Conservation (phyloP, 1,140 invertebrate genomes). For the Calycopis cecrops region DNA sequence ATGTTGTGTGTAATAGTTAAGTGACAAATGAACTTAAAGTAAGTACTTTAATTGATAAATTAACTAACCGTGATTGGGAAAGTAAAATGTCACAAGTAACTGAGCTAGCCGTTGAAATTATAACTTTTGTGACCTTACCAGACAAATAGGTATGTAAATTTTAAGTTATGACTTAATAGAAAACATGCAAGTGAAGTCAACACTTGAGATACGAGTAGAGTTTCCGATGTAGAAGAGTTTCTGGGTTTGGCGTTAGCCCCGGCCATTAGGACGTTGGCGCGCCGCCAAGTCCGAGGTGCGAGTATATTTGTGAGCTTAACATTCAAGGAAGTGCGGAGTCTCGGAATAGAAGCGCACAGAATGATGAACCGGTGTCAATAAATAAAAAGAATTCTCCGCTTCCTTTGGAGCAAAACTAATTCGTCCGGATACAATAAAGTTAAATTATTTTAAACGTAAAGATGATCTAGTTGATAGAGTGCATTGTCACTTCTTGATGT, state of each 20-base stretch:
- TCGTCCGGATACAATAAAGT: neutral
- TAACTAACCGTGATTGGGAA: no score
- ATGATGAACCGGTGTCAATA: conserved; percentile 39
- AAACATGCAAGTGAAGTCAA: conserved; percentile 27
- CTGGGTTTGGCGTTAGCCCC: conserved; percentile 57
- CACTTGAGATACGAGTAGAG: conserved; percentile 54
- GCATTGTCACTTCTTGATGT: no score
- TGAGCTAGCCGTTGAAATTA: no score
- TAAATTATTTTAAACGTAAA: no score
- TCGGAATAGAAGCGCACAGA: conserved; percentile 59
- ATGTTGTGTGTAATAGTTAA: no score
- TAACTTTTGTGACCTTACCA: no score
- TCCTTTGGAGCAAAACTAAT: neutral
- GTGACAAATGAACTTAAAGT: no score
- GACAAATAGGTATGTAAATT: no score
- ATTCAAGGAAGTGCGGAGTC: conserved; percentile 68
- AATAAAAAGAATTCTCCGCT: conserved; percentile 24
- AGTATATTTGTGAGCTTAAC: conserved; percentile 68
- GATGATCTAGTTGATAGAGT: no score
- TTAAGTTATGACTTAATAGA: no score
- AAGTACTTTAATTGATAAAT: no score
- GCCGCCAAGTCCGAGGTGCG: conserved; percentile 57
- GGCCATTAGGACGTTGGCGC: conserved; percentile 67
- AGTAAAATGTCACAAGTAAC: no score
- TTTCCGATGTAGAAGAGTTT: conserved; percentile 62